A percentile compares a stretch with the other conserved stretches of the same genome.
phyloP scores from a whole-genome alignment of 2,113 vertebrate genomes.

The Rhabdornis inornatus region DNA sequence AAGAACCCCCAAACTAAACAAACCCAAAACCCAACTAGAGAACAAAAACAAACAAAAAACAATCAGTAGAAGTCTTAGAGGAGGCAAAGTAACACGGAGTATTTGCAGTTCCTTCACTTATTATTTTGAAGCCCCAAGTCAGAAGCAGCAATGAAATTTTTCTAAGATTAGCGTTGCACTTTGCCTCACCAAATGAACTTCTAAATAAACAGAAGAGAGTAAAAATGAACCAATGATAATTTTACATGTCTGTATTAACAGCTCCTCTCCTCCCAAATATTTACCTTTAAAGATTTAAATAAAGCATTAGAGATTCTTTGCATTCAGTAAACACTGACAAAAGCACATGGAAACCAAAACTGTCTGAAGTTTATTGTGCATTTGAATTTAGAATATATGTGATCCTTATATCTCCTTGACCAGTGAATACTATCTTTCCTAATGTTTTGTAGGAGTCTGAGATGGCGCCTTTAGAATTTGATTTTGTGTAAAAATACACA shows the following conservation, averaged over 20 bases:
- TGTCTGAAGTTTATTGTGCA: background rate
- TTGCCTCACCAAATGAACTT: background rate
- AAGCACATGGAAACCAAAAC: background rate
- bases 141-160: background rate
- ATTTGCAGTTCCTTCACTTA: background rate
- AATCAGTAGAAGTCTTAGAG: background rate
- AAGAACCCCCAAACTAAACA: background rate
- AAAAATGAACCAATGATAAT: background rate
- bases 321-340: background rate
- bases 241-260: background rate
- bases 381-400: background rate
- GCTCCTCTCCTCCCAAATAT: too few relatives aligned
- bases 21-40: background rate
- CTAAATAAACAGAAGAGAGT: background rate
- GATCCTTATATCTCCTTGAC: constrained; percentile 57
- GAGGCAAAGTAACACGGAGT: background rate
- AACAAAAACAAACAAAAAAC: background rate
- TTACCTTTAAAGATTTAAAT: background rate
- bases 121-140: background rate
- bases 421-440: constrained; percentile 77
- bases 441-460: constrained; percentile 78
- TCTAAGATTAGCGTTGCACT: background rate
- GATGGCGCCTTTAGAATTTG: constrained; percentile 93
- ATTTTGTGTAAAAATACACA: constrained; percentile 98
- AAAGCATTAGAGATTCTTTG: background rate